phyloP scores from a whole-genome alignment of 1,140 invertebrate genomes.

The Berghia stephanieae region DNA sequence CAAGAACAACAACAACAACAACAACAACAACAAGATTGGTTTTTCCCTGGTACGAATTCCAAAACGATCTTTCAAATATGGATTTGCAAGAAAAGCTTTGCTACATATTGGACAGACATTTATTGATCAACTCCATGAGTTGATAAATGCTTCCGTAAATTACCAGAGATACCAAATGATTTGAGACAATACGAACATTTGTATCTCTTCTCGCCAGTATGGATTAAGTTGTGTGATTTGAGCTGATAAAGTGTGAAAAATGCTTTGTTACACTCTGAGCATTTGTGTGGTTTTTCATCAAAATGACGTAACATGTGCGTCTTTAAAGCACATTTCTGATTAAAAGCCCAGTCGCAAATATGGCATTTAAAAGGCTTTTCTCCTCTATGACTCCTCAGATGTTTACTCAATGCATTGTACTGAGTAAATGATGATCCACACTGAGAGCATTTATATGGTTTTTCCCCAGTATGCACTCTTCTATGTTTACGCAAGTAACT shows the following conservation, averaged over 20 bases:
- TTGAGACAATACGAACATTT: no score
- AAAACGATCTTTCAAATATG: no score
- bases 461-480: slow-evolving; percentile 26
- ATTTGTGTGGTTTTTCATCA: slow-evolving; percentile 11
- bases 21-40: no score
- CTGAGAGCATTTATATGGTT: slow-evolving; percentile 17
- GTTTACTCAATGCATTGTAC: background rate
- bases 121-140: no score
- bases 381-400: slow-evolving; percentile 5
- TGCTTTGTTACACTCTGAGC: background rate
- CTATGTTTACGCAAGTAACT: slow-evolving; percentile 22
- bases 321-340: background rate
- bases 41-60: no score
- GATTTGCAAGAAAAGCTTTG: no score
- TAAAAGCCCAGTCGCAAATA: background rate
- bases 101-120: no score
- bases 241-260: background rate
- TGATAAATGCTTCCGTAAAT: no score
- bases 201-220: no score
- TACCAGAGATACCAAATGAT: no score
- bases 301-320: background rate
- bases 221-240: no score
- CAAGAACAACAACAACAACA: no score
- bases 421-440: background rate
- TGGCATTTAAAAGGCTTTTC: slow-evolving; percentile 7